Base-by-base conservation (phyloP, 2,113 vertebrate genomes). In the Climacteris rufus region DNA sequence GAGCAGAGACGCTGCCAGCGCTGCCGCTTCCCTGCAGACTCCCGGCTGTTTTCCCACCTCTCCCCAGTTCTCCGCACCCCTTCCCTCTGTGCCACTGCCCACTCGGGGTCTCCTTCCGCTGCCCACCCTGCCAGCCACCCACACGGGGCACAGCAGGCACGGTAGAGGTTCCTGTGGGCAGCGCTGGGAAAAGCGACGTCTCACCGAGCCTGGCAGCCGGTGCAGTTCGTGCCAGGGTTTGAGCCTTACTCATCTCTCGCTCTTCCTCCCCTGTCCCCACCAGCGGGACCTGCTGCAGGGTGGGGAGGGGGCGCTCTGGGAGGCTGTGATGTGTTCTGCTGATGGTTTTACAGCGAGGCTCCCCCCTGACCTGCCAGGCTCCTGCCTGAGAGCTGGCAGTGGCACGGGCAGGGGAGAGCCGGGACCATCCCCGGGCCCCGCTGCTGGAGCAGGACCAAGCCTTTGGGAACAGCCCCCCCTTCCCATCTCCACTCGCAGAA, bases 401-500 rank as follows among this genome's bases (percentile, higher is more conserved):
- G 7, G 47, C 47, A 40, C 5, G 0, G 79, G 52, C 57, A 64
- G 66, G 75, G 47, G 18, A 57, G 31, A 60, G n/a, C 24, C 1
- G 9, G 78, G 71, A n/a, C 39, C 70, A 6, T 76, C 53, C 52
- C 35, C 0, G 0, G 24, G 50, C 63, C 39, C 47, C 0, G 2
- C 45, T 54, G 60, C 81, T 14, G 1, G 65, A 91, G 53, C 7
- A 5, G 90, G 89, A 85, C 90, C 39, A 4, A 83, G 39, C 50
- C 1, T 0, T 31, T 24, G 77, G 76, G 76, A 90, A 22, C 63
- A 63, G 42, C 42, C 45, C 79, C 84, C 45, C 70, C 63, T 31
- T 63, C 50, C 50, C 64, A 19, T 19, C 77, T 95, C 89, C 84
- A 82, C 81, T 88, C 69, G n/a, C 91, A 96, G 94, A 93, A 96